Conservation (phyloP, 2,888 invertebrate genomes). For the Ennomos quercinarius region DNA sequence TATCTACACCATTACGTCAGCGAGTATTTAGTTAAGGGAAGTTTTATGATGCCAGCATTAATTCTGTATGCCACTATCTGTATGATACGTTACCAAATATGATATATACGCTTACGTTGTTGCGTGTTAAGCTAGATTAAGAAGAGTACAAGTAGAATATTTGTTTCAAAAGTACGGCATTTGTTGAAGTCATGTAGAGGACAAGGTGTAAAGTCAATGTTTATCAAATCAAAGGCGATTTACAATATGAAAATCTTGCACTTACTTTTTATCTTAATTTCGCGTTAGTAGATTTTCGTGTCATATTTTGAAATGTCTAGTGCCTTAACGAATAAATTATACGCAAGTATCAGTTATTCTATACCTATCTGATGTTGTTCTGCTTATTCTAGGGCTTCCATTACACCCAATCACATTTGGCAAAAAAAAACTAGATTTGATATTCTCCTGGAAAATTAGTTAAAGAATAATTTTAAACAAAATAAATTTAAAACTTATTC, state of each 20-base stretch:
- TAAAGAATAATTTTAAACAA: no score
- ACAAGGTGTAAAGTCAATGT: constrained; percentile 10
- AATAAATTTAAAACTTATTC: no score
- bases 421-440: no score
- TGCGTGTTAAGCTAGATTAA: constrained; percentile 3
- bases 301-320: neutral
- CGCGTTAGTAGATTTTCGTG: neutral
- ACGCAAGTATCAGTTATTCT: no score
- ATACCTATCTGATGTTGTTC: no score
- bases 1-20: constrained; percentile 12
- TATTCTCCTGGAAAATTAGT: no score
- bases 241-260: neutral
- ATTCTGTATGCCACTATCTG: constrained; percentile 13
- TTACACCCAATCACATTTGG: no score
- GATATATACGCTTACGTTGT: no score
- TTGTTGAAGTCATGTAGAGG: constrained; percentile 3
- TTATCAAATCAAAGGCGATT: constrained; percentile 16
- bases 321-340: no score
- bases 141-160: neutral
- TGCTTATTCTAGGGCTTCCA: no score
- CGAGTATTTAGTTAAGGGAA: constrained; percentile 12
- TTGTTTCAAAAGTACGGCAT: no score
- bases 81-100: neutral
- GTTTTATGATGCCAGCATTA: constrained; percentile 20
- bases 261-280: constrained; percentile 11